Evolutionary conservation across 1,140 invertebrate species (phyloP).

Genomic region (Monochamus saltuarius): DNA sequence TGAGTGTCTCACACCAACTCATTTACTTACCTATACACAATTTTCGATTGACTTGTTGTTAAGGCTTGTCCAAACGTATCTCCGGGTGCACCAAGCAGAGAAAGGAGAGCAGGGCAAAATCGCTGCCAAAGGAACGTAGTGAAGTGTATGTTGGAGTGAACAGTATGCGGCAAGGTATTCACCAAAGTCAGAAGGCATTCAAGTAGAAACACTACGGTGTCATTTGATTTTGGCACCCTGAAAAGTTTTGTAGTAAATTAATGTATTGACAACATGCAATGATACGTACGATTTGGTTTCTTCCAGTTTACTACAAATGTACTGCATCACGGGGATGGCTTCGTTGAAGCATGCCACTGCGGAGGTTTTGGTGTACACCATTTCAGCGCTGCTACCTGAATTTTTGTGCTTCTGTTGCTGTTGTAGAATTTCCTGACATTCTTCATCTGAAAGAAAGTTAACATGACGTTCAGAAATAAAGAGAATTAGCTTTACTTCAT

Average conservation of each 20-base stretch:
- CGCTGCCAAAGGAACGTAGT: slow-evolving; percentile 89
- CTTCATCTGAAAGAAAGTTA: slow-evolving; percentile 62
- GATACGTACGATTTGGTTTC: slow-evolving; percentile 71
- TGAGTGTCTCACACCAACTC: too few relatives aligned
- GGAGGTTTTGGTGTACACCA: slow-evolving; percentile 57
- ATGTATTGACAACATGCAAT: not conserved
- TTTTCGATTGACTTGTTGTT: slow-evolving; percentile 77
- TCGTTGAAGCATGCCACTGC: slow-evolving; percentile 87
- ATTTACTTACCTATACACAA: slow-evolving; percentile 73
- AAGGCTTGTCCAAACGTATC: slow-evolving; percentile 70
- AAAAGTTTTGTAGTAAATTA: slow-evolving; percentile 31
- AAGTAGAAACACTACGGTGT: slow-evolving; percentile 72
- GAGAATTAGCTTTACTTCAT: not conserved
- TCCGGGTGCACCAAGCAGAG: slow-evolving; percentile 77
- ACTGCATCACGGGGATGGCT: slow-evolving; percentile 85
- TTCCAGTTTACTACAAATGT: slow-evolving; percentile 81
- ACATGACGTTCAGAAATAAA: slow-evolving; percentile 1
- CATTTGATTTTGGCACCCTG: slow-evolving; percentile 62
- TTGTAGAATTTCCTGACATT: slow-evolving; percentile 71
- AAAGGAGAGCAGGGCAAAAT: slow-evolving; percentile 84
- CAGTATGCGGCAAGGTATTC: slow-evolving; percentile 76
- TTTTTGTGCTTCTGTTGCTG: slow-evolving; percentile 61
- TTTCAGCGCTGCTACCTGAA: slow-evolving; percentile 59
- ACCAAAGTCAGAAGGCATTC: slow-evolving; percentile 85
- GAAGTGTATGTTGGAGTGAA: slow-evolving; percentile 79